phyloP scores from a whole-genome alignment of 2,888 invertebrate species.

The Pachymerium ferrugineum region DNA sequence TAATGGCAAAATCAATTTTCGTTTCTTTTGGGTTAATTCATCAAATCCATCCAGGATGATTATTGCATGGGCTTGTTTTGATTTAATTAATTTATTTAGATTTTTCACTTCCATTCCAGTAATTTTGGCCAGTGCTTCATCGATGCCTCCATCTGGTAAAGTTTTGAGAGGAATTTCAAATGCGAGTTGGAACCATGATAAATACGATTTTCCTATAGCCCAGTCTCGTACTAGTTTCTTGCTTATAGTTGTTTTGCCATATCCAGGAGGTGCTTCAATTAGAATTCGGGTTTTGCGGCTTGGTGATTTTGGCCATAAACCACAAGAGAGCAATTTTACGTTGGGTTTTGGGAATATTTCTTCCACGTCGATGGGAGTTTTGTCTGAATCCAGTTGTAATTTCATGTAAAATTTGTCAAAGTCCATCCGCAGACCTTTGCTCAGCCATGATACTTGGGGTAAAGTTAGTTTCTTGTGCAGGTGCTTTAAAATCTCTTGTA shows the following conservation, averaged over 20 bases:
- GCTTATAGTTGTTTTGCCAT: not conserved
- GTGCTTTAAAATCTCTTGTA: too few species aligned
- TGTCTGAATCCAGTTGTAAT: not conserved
- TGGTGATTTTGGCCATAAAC: not conserved
- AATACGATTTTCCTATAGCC: not conserved
- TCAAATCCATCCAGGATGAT: not conserved
- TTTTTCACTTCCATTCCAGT: not conserved
- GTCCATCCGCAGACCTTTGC: not conserved
- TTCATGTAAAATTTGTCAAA: not conserved
- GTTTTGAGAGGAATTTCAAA: not conserved
- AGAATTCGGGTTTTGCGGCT: not conserved
- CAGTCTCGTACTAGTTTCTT: not conserved
- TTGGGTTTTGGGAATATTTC: too few species aligned
- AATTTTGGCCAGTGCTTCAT: not conserved
- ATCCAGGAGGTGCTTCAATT: not conserved
- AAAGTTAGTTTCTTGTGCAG: not conserved
- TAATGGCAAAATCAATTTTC: not conserved
- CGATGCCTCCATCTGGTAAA: not conserved
- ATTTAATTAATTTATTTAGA: not conserved
- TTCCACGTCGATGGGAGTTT: not conserved
- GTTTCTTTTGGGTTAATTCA: not conserved
- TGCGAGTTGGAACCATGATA: not conserved
- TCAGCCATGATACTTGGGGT: not conserved
- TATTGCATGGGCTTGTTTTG: not conserved
- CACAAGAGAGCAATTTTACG: too few species aligned